These are phyloP conservation scores for Hofmannophila pseudospretella DNA, from an alignment of 2,888 invertebrate species.

Conservation along the genomic window DNA sequence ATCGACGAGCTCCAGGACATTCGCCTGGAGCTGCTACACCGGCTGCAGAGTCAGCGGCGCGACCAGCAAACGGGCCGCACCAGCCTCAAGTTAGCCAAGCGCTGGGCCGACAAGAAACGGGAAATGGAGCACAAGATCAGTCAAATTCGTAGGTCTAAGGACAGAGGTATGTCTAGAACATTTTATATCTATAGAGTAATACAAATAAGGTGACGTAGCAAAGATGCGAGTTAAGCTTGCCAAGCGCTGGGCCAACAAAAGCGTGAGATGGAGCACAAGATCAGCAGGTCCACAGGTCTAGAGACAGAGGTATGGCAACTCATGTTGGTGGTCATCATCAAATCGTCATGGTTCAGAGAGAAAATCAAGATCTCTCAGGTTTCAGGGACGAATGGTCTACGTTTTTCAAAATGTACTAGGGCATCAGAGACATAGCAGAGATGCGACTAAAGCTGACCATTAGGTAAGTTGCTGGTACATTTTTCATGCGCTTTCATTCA, in stretches of 20 bases:
- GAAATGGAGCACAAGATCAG: conserved; percentile 77
- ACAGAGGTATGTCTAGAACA: conserved; percentile 72
- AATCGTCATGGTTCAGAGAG: too few relatives aligned
- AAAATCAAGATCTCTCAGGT: too few relatives aligned
- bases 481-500: too few relatives aligned
- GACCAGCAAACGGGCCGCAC: conserved; percentile 55
- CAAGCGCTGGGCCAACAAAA: conserved; percentile 69
- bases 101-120: conserved; percentile 69
- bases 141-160: conserved; percentile 70
- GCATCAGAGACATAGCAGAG: too few relatives aligned
- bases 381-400: too few relatives aligned
- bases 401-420: too few relatives aligned
- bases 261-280: conserved; percentile 72
- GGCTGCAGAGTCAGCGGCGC: conserved; percentile 76
- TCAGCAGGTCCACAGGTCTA: conserved; percentile 73
- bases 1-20: conserved; percentile 84
- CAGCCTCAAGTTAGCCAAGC: conserved; percentile 66
- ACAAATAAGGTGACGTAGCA: too few relatives aligned
- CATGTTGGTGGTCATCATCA: too few relatives aligned
- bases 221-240: conserved; percentile 74
- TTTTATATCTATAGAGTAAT: too few relatives aligned
- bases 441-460: too few relatives aligned
- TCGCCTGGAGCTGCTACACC: conserved; percentile 82
- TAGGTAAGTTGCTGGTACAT: too few relatives aligned
- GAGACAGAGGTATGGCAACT: conserved; percentile 72